Percentiles rank a stretch among this genome's conserved stretches.
Conservation (phyloP, 2,888 invertebrate genomes). For the Cataglyphis livida region DNA sequence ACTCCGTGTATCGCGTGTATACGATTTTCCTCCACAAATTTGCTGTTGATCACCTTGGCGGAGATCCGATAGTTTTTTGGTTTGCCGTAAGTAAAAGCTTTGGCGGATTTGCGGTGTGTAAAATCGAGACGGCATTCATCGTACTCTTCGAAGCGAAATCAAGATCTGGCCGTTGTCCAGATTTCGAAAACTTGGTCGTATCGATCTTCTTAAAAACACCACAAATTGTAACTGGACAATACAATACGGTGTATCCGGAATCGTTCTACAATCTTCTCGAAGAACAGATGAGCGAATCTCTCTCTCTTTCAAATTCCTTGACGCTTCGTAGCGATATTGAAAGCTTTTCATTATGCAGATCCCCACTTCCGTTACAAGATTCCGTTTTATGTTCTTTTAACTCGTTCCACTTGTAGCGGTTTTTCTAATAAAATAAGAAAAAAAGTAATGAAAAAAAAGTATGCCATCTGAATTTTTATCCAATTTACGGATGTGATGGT, state of each 20-base stretch:
- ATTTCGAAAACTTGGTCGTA: conserved; percentile 62
- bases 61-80: conserved; percentile 62
- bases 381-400: conserved; percentile 37
- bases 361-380: conserved; percentile 26
- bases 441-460: conserved; percentile 36
- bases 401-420: conserved; percentile 18
- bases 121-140: conserved; percentile 57
- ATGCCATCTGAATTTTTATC: conserved; percentile 39
- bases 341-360: conserved; percentile 40
- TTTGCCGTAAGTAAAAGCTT: conserved; percentile 61
- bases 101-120: conserved; percentile 64
- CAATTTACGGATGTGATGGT: neutral
- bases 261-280: conserved; percentile 19
- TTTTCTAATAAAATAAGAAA: conserved; percentile 48
- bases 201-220: conserved; percentile 73
- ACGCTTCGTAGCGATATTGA: neutral
- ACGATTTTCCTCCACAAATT: conserved; percentile 46
- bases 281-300: conserved; percentile 10
- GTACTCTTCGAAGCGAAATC: conserved; percentile 58
- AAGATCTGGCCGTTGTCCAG: conserved; percentile 74
- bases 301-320: conserved; percentile 14
- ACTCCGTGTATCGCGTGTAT: neutral
- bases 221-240: conserved; percentile 65
- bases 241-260: conserved; percentile 34
- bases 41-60: conserved; percentile 66